These are phyloP conservation scores for Phalloptychus januarius DNA, from an alignment of 2,797 vertebrate genomes.

Conservation along the genomic window DNA sequence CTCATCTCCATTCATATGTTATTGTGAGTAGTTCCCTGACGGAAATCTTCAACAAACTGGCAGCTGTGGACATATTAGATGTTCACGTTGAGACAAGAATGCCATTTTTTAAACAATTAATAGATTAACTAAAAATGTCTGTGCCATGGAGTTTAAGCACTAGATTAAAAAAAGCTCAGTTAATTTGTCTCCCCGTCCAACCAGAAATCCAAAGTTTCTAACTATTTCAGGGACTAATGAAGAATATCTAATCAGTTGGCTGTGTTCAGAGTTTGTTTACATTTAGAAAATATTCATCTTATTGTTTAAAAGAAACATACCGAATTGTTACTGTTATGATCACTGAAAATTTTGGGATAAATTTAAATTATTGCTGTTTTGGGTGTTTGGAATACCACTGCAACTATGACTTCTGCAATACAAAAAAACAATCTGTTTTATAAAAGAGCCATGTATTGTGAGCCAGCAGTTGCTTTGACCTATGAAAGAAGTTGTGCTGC, in stretches of 20 bases:
- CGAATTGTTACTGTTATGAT: neutral
- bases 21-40: constrained; percentile 49
- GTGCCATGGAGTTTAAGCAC: neutral
- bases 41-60: constrained; percentile 32
- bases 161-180: neutral
- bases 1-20: constrained; percentile 42
- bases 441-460: neutral
- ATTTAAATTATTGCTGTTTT: constrained; percentile 14
- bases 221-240: constrained; percentile 12
- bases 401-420: constrained; percentile 20
- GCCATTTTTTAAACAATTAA: constrained; percentile 7
- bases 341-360: constrained; percentile 5
- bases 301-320: neutral
- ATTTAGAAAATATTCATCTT: constrained; percentile 6
- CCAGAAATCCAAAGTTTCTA: neutral
- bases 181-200: neutral
- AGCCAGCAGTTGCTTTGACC: constrained; percentile 22
- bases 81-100: constrained; percentile 3
- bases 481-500: constrained; percentile 26
- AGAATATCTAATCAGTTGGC: constrained; percentile 25
- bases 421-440: constrained; percentile 4
- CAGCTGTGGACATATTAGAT: constrained; percentile 7
- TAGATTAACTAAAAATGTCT: neutral
- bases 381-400: constrained; percentile 26
- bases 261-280: constrained; percentile 34